phyloP scores from a whole-genome alignment of 2,888 invertebrate genomes.

The Lumbricus terrestris region DNA sequence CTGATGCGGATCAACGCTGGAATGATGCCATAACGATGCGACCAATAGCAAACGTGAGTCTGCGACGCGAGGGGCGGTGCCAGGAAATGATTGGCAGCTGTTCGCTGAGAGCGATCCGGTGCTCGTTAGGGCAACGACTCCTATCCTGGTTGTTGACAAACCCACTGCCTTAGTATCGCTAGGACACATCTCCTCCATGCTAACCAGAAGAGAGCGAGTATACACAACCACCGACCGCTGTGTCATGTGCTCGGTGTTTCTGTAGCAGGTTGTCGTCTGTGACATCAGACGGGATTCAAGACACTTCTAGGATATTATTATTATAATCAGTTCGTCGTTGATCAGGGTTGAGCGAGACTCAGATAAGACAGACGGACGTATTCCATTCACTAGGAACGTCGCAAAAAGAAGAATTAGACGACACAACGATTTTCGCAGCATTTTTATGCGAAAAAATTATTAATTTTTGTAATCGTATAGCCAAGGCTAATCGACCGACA shows the following conservation, averaged over 20 bases:
- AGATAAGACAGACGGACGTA: not conserved
- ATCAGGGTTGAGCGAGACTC: not conserved
- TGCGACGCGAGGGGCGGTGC: not conserved
- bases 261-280: not conserved
- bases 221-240: not conserved
- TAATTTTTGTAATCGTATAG: too few species aligned
- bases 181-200: not conserved
- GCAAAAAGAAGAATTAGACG: too few species aligned
- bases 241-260: not conserved
- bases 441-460: not conserved
- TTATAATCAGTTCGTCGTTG: not conserved
- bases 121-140: not conserved
- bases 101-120: not conserved
- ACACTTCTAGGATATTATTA: not conserved
- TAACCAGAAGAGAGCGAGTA: not conserved
- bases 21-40: not conserved
- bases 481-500: not conserved
- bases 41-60: not conserved
- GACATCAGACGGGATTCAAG: not conserved
- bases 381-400: not conserved
- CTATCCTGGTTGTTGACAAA: not conserved
- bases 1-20: not conserved
- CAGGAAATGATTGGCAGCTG: not conserved
- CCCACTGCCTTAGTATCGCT: not conserved
- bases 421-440: not conserved